These are phyloP conservation scores for Pantala flavescens DNA, from an alignment of 1,140 invertebrate species.

Conservation along the genomic window DNA sequence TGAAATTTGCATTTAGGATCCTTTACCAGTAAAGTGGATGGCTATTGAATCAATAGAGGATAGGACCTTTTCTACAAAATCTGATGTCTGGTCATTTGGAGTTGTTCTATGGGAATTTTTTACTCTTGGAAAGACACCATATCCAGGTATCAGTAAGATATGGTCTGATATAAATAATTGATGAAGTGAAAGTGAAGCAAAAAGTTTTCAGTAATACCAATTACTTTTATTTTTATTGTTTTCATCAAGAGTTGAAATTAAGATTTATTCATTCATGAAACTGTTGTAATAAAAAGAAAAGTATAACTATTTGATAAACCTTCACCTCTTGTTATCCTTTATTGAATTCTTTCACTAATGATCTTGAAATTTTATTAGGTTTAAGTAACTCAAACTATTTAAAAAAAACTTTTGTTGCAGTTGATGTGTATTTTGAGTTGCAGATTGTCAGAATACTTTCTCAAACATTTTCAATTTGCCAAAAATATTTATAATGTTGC, in stretches of 20 bases:
- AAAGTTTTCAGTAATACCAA: conserved; percentile 26
- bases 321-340: too few species aligned
- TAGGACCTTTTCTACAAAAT: conserved; percentile 34
- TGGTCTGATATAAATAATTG: neutral
- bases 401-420: too few species aligned
- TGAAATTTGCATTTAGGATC: neutral
- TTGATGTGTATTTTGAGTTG: too few species aligned
- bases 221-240: conserved; percentile 31
- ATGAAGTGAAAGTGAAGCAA: neutral
- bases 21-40: conserved; percentile 45
- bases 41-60: conserved; percentile 36
- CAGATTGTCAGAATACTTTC: too few species aligned
- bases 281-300: too few species aligned
- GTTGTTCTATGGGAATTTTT: conserved; percentile 51
- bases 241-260: conserved; percentile 35
- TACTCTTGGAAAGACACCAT: conserved; percentile 36
- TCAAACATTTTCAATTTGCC: too few species aligned
- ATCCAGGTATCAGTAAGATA: conserved; percentile 21
- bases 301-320: too few species aligned
- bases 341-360: too few species aligned
- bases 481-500: too few species aligned
- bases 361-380: too few species aligned
- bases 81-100: conserved; percentile 46
- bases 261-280: conserved; percentile 34
- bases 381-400: too few species aligned